phyloP scores from a whole-genome alignment of 2,113 vertebrate species.

The Pygathrix nemaeus region DNA sequence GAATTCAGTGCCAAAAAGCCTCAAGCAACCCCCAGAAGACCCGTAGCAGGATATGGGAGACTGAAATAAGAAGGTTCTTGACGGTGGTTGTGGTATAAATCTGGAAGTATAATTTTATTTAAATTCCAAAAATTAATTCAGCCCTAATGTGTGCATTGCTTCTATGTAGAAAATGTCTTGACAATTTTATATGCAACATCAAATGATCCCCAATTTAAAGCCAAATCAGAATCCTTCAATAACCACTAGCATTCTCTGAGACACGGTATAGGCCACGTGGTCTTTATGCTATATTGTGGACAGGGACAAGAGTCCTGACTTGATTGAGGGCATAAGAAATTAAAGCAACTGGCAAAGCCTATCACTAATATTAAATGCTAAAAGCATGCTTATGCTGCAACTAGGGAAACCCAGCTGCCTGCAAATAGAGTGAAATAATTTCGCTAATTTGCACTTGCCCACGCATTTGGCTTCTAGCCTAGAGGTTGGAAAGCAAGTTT shows the following conservation, averaged over 20 bases:
- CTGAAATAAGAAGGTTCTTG: neutral
- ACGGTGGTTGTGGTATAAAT: neutral
- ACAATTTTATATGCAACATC: neutral
- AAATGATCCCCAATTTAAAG: neutral
- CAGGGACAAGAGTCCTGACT: neutral
- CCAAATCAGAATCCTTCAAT: neutral
- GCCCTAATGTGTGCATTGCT: neutral
- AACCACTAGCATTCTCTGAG: neutral
- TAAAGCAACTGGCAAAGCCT: neutral
- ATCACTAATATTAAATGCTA: neutral
- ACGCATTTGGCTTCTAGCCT: conserved; percentile 18
- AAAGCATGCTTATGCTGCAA: neutral
- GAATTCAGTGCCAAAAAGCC: neutral
- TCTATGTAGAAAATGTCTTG: neutral
- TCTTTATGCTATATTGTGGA: neutral
- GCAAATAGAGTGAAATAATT: neutral
- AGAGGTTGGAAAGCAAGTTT: neutral
- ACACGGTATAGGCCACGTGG: neutral
- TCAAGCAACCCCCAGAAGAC: neutral
- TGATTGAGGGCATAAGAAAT: neutral
- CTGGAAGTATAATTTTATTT: neutral
- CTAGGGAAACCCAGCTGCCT: conserved; percentile 25
- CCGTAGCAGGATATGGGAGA: neutral
- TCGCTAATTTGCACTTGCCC: neutral
- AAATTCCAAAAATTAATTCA: neutral